These are phyloP conservation scores for Gorsachius magnificus DNA, from an alignment of 2,797 vertebrate species.

Conservation along the genomic window DNA sequence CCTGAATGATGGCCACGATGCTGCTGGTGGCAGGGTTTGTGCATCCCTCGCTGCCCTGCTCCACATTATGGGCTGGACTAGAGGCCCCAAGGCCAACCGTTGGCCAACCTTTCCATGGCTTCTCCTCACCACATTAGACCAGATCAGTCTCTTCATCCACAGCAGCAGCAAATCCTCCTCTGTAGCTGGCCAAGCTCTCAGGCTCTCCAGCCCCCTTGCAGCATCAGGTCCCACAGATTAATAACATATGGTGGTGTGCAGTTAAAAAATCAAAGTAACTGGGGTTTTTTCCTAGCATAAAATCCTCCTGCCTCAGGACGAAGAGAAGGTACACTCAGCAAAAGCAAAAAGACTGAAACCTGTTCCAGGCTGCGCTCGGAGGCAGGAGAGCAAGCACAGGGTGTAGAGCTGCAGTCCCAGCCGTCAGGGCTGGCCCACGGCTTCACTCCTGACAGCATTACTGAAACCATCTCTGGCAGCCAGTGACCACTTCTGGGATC, in stretches of 20 bases:
- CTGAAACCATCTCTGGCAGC: not conserved
- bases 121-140: not conserved
- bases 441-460: not conserved
- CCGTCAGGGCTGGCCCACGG: not conserved
- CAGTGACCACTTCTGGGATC: not conserved
- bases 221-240: not conserved
- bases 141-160: not conserved
- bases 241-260: rapidly evolving
- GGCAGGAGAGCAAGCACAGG: not conserved
- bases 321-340: not conserved
- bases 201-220: not conserved
- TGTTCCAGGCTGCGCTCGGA: not conserved
- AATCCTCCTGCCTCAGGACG: not conserved
- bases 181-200: rapidly evolving
- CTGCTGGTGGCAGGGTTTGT: not conserved
- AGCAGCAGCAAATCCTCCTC: not conserved
- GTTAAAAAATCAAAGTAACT: not conserved
- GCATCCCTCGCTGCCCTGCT: not conserved
- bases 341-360: not conserved
- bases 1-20: rapidly evolving
- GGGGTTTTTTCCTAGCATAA: rapidly evolving
- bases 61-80: not conserved
- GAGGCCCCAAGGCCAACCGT: rapidly evolving
- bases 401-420: not conserved
- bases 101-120: not conserved